These are phyloP conservation scores for Argyrosomus japonicus DNA, from an alignment of 2,113 vertebrate genomes.

Conservation along the genomic window DNA sequence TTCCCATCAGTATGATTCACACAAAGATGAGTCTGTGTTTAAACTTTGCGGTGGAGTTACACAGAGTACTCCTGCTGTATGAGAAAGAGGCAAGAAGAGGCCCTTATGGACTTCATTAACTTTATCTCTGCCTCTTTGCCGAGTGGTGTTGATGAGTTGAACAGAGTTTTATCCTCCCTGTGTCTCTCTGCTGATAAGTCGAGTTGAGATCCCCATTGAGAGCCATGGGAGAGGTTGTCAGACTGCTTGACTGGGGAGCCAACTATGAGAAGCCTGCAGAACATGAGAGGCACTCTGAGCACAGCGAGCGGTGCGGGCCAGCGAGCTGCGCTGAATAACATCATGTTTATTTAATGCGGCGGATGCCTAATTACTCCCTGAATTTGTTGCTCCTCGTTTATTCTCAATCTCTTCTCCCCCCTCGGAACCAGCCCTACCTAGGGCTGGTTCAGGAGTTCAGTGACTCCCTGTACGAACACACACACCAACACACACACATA, in stretches of 20 bases:
- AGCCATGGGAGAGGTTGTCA: constrained; percentile 72
- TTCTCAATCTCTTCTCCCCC: constrained; percentile 58
- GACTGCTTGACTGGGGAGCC: constrained; percentile 52
- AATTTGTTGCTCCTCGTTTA: constrained; percentile 59
- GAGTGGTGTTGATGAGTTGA: constrained; percentile 60
- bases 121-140: constrained; percentile 49
- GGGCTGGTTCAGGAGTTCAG: constrained; percentile 83
- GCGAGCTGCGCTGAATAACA: constrained; percentile 65
- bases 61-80: constrained; percentile 12
- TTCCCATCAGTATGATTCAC: constrained; percentile 15
- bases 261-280: constrained; percentile 51
- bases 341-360: constrained; percentile 83
- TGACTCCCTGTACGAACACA: constrained; percentile 42
- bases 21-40: constrained; percentile 23
- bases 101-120: constrained; percentile 73
- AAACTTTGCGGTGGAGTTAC: constrained; percentile 16
- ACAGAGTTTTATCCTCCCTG: constrained; percentile 54
- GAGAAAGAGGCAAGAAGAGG: constrained; percentile 38
- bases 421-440: constrained; percentile 49
- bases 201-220: constrained; percentile 63
- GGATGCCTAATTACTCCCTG: constrained; percentile 81
- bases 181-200: constrained; percentile 63
- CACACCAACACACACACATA: neutral
- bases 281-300: constrained; percentile 53
- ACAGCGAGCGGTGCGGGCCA: constrained; percentile 5